phyloP scores from a whole-genome alignment of 2,888 invertebrate species.

The Pediacus dermestoides region DNA sequence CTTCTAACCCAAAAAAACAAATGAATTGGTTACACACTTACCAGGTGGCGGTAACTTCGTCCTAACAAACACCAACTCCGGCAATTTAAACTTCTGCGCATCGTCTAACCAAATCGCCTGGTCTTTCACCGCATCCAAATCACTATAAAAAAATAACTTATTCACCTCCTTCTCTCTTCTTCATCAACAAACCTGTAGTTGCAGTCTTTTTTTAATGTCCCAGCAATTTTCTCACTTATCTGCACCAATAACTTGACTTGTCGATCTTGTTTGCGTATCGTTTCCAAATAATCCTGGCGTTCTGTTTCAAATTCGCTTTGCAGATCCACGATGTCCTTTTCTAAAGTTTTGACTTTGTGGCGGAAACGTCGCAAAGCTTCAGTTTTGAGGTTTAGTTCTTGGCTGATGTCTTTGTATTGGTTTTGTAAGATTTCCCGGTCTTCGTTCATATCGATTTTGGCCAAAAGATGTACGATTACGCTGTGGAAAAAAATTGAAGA shows the following conservation, averaged over 20 bases:
- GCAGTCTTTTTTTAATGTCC: conserved; percentile 67
- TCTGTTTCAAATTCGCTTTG: conserved; percentile 80
- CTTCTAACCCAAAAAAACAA: not conserved
- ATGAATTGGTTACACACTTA: conserved; percentile 34
- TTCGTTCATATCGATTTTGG: conserved; percentile 62
- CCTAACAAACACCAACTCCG: conserved; percentile 61
- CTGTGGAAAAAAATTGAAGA: conserved; percentile 35
- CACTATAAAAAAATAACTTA: conserved; percentile 46
- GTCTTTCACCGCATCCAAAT: conserved; percentile 65
- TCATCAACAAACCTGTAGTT: conserved; percentile 59
- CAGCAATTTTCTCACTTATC: conserved; percentile 63
- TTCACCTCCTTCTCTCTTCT: not conserved
- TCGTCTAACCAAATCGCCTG: conserved; percentile 75
- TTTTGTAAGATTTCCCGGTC: conserved; percentile 66
- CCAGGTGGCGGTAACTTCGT: conserved; percentile 68
- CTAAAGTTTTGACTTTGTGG: conserved; percentile 62
- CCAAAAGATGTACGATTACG: conserved; percentile 57
- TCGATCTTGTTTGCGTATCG: conserved; percentile 70
- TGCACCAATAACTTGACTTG: conserved; percentile 65
- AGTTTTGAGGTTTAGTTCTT: conserved; percentile 70
- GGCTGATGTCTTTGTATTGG: conserved; percentile 76
- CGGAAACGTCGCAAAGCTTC: conserved; percentile 63
- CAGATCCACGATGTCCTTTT: conserved; percentile 71
- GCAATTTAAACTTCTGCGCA: conserved; percentile 65
- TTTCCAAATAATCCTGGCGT: conserved; percentile 77